phyloP scores from a whole-genome alignment of 2,113 vertebrate genomes.

The Glareola pratincola region DNA sequence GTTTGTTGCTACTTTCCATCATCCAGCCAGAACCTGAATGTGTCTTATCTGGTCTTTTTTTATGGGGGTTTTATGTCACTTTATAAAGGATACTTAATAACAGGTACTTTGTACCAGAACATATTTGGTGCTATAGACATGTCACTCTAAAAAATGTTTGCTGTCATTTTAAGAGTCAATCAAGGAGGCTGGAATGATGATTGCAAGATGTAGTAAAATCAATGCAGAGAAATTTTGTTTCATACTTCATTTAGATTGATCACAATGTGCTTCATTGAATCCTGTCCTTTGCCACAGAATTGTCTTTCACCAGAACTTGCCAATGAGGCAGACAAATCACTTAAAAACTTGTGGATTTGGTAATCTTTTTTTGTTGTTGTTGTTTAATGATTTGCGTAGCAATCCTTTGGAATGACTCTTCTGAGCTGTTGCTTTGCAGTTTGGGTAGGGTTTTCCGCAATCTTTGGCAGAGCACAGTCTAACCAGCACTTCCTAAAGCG shows the following conservation, averaged over 20 bases:
- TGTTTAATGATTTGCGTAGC: not conserved
- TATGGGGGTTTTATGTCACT: not conserved
- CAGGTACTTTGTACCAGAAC: not conserved
- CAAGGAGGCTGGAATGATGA: constrained; percentile 36
- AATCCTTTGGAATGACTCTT: not conserved
- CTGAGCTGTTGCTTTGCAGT: not conserved
- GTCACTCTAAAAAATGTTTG: constrained; percentile 12
- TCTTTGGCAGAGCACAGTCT: not conserved
- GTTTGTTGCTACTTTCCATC: not conserved
- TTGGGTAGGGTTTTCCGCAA: not conserved
- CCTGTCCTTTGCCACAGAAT: not conserved
- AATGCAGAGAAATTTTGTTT: constrained; percentile 35
- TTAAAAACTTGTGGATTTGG: not conserved
- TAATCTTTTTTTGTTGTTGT: not conserved
- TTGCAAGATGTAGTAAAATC: constrained; percentile 42
- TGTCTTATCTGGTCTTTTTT: not conserved
- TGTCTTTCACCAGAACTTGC: not conserved
- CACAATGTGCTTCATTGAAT: not conserved
- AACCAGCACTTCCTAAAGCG: not conserved
- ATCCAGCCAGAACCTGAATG: not conserved
- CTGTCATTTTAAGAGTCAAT: constrained; percentile 27
- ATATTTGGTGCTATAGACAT: not conserved
- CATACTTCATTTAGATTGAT: constrained; percentile 31
- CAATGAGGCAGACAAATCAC: not conserved
- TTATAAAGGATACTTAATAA: not conserved